Evolutionary conservation across 92 coral and sea anemone genomes (phyloP), one percentile per base, ranked within the genome.

Genomic region (Zoanthus solanderi): DNA sequence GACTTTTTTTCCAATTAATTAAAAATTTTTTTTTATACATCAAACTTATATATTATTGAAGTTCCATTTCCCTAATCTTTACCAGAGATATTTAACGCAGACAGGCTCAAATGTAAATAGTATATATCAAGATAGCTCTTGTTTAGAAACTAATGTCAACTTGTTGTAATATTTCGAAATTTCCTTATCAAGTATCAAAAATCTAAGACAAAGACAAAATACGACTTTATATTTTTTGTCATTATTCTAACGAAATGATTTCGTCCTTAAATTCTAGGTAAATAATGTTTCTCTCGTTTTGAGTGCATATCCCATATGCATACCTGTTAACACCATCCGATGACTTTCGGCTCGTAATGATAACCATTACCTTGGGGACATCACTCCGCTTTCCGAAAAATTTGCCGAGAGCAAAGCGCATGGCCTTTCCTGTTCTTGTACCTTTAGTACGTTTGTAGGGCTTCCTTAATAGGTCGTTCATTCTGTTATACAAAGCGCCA

Each of bases 271-370:
- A 23, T 23, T 50, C 56, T 50, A 50, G 12, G 9, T 50, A 50
- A 50, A 11, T 15, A 60, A 15, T 17, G 6, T 60, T 60, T 14
- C 42, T 4, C 4, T 37, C 4, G 42, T 37, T 60, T 17, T 17
- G 13, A 17, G 5, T 60, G 6, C 66, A 7, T 34, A 81, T 4
- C 32, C 88, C 66, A 7, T 34, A 81, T 4, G 45, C 88, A 61
- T 73, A 95, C 98, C 96, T 75, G 74, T 69, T 46, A 91, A 95
- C 95, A 56, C 90, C 91, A 90, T 96, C 99, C 83, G 84, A 83
- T 7, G 99, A 96, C 52, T 85, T 88, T 18, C 99, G 96, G 78
- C 95, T 97, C 10, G 99, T 94, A 75, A 96, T 88, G 18, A 96
- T 93, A 42, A 96, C 96, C 17, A 95, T 86, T 2, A 95, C 91